Evolutionary conservation across 2,888 invertebrate species (phyloP).

Genomic region (Sphaerophoria taeniata): DNA sequence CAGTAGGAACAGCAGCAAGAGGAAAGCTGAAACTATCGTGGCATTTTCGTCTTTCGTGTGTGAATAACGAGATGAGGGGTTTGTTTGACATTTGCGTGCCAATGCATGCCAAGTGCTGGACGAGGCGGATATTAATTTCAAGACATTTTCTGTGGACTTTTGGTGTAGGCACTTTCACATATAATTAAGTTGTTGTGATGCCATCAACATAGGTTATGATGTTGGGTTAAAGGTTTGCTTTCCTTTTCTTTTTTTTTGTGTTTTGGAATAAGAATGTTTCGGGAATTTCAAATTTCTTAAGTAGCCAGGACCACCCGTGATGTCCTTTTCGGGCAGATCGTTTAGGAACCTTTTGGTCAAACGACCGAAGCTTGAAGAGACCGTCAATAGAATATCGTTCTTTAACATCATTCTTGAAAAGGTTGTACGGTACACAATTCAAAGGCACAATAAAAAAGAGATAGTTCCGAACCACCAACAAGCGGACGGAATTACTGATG

Average conservation of each 20-base stretch:
- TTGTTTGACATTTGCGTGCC: slow-evolving; percentile 73
- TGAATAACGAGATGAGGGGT: slow-evolving; percentile 52
- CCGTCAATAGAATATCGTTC: too few species aligned
- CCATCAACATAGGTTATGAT: slow-evolving; percentile 70
- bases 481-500: too few species aligned
- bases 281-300: slow-evolving; percentile 45
- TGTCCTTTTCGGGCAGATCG: too few species aligned
- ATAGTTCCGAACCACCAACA: too few species aligned
- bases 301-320: slow-evolving; percentile 54
- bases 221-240: slow-evolving; percentile 55
- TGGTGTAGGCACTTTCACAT: slow-evolving; percentile 68
- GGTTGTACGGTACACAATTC: too few species aligned
- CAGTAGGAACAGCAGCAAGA: slow-evolving; percentile 1
- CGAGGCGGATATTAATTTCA: slow-evolving; percentile 67
- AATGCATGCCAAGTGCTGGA: slow-evolving; percentile 67
- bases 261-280: slow-evolving; percentile 28
- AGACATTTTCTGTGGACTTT: slow-evolving; percentile 70
- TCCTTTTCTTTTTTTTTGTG: slow-evolving; percentile 6
- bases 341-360: too few species aligned
- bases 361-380: too few species aligned
- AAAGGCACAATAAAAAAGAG: too few species aligned
- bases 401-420: too few species aligned
- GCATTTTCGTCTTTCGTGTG: slow-evolving; percentile 61
- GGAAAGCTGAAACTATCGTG: slow-evolving; percentile 22
- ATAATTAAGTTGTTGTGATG: slow-evolving; percentile 74